Conservation (phyloP, 2,113 vertebrate species). For the Petaurus breviceps region DNA sequence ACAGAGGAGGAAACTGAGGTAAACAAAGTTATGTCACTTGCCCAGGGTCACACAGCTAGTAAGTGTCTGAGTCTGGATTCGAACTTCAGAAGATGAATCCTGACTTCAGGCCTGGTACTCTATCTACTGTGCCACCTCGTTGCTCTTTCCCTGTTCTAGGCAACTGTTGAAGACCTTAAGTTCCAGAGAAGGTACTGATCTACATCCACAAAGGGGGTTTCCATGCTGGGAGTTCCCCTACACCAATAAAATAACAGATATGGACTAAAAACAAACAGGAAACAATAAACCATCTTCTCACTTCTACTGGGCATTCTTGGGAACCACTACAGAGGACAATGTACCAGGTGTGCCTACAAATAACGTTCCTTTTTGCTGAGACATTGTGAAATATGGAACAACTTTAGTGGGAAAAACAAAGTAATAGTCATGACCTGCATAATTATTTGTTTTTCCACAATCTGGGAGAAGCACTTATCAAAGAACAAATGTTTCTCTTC, state of each 20-base stretch:
- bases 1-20: not conserved
- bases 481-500: constrained; percentile 27
- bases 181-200: not conserved
- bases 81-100: not conserved
- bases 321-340: not conserved
- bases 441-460: constrained; percentile 44
- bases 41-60: not conserved
- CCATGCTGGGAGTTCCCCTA: not conserved
- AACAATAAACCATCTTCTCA: not conserved
- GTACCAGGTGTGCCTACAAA: not conserved
- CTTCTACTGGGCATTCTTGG: not conserved
- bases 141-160: not conserved
- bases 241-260: not conserved
- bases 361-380: constrained; percentile 12
- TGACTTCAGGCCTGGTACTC: no score
- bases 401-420: not conserved
- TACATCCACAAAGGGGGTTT: not conserved
- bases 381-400: not conserved
- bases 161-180: not conserved
- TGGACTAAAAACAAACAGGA: not conserved
- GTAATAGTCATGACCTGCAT: not conserved
- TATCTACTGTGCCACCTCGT: not conserved
- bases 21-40: not conserved
- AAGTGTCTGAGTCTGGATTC: not conserved
- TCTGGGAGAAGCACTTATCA: not conserved